Evolutionary conservation across 1,140 invertebrate species (phyloP), one percentile per base, ranked within the genome.

Genomic region (Mya arenaria): DNA sequence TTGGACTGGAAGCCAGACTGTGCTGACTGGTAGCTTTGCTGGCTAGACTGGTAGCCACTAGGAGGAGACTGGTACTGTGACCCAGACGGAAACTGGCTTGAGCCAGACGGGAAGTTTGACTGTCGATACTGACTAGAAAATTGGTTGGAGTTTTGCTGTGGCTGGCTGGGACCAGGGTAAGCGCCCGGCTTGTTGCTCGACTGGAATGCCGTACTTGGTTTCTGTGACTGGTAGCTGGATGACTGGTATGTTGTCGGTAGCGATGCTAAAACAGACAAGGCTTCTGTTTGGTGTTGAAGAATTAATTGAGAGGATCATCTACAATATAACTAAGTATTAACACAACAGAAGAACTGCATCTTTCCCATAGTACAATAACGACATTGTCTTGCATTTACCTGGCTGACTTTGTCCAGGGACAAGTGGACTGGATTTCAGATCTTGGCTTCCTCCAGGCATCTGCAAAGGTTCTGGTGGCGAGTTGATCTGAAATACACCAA

Each of bases 131-230:
- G 75, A 72, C 68, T 73, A 65, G 79, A 82, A 60, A 34, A 75
- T 62, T 82, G 80, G 25, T 63, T 69, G 19, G 55, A 44, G 82
- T 48, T 58, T 17, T 60, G 79, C 37, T 82, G 84, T 69, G 83
- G 81, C 82, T 86, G 87, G 48, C 56, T 85, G 8, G 84, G 82
- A 34, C 84, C 82, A 41, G 83, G 87, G 52, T 85, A 88, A 37
- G 82, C 78, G 34, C 66, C 80, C 58, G 75, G 84, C 63, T 87
- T 85, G 48, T 78, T 56, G 44, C 55, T 48, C n/a, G 79, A 39
- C 32, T 56, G 39, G 60, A 48, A 73, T 19, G 60, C 68, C 28
- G 56, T 19, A 37, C 55, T 48, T n/a, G 68, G 58, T 56, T 82
- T 82, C 41, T 82, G 79, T 28, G 66, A 60, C 56, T 72, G 66